Evolutionary conservation across 1,140 invertebrate species (phyloP).

Genomic region (Vanessa atalanta): DNA sequence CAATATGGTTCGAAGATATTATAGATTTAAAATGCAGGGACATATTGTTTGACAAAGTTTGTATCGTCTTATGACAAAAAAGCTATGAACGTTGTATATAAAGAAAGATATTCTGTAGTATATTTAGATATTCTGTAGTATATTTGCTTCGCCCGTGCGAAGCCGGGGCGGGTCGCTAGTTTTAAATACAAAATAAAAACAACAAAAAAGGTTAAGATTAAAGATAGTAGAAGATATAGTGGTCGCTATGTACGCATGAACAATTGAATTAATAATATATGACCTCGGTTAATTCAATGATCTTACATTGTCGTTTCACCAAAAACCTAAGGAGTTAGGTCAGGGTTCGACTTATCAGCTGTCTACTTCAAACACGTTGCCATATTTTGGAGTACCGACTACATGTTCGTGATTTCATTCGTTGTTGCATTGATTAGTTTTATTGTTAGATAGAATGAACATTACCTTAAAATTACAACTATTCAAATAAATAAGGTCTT

Average conservation of each 20-base stretch:
- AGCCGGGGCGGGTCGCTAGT: too few relatives aligned
- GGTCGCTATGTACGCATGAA: not conserved
- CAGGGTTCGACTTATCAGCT: slow-evolving; percentile 12
- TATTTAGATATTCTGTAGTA: too few relatives aligned
- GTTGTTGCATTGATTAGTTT: not conserved
- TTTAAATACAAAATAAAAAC: not conserved
- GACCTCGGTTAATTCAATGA: not conserved
- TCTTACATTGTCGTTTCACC: not conserved
- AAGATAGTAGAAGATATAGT: not conserved
- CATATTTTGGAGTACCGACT: not conserved
- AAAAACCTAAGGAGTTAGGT: slow-evolving; percentile 10
- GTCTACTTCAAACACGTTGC: slow-evolving; percentile 2
- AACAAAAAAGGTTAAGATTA: not conserved
- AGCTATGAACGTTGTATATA: too few relatives aligned
- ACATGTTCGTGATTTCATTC: not conserved
- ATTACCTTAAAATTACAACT: not conserved
- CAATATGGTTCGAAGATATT: too few relatives aligned
- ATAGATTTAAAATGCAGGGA: too few relatives aligned
- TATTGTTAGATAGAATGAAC: not conserved
- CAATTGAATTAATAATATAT: slow-evolving; percentile 2
- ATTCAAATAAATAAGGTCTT: not conserved
- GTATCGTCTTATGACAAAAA: too few relatives aligned
- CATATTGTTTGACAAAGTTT: too few relatives aligned
- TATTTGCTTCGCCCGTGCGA: too few relatives aligned
- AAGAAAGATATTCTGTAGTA: too few relatives aligned